These are phyloP conservation scores for Meloidogyne floridensis DNA, from an alignment of 1,140 invertebrate genomes.

Conservation along the genomic window DNA sequence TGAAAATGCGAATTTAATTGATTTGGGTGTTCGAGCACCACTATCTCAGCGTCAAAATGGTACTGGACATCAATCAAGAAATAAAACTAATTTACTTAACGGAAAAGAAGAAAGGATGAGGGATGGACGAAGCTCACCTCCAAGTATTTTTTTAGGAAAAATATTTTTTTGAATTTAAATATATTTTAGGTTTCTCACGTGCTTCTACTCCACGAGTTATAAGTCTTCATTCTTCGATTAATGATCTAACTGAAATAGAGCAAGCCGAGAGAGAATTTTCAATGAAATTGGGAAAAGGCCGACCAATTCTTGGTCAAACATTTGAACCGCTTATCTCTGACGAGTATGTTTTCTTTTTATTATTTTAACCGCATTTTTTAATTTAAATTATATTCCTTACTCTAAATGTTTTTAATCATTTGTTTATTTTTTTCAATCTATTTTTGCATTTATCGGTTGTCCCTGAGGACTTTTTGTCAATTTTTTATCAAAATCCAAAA, in stretches of 20 bases:
- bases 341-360: not conserved
- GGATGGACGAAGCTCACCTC: not conserved
- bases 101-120: not conserved
- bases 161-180: not conserved
- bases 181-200: not conserved
- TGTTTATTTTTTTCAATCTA: no score
- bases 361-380: no score
- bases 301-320: not conserved
- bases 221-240: not conserved
- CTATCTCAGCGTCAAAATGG: not conserved
- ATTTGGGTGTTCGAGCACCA: not conserved
- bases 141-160: not conserved
- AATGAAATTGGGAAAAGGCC: not conserved
- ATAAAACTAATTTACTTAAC: not conserved
- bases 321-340: not conserved
- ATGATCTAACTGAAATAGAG: not conserved
- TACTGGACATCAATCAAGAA: not conserved
- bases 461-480: no score
- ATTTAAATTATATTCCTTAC: no score
- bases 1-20: slow-evolving; percentile 3
- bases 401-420: no score
- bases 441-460: no score
- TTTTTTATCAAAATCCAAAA: no score
- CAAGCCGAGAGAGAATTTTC: not conserved
- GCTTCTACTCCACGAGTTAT: not conserved